Conservation (phyloP, 2,113 vertebrate species). For the Gorsachius goisagi region DNA sequence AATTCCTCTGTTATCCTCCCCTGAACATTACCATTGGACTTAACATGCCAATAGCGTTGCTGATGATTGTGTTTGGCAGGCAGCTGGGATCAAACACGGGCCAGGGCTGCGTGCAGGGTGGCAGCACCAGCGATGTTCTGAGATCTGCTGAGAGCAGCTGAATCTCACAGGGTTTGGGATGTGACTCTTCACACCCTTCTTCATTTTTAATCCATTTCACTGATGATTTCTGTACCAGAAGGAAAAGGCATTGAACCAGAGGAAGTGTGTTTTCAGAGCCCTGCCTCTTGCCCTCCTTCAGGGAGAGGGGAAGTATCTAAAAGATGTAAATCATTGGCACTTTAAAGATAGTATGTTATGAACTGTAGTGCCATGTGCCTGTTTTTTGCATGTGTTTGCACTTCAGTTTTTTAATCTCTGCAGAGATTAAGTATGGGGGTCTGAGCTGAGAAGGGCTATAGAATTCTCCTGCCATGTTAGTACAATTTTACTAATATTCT, state of each 20-base stretch:
- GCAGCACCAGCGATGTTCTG: not conserved
- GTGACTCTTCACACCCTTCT: not conserved
- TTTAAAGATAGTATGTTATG: not conserved
- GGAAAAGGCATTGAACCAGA: not conserved
- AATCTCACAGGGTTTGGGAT: not conserved
- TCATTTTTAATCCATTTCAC: not conserved
- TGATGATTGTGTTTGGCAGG: not conserved
- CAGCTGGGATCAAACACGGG: not conserved
- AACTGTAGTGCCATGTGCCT: not conserved
- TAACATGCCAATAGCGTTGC: not conserved
- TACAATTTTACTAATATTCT: not conserved
- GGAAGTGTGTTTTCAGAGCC: not conserved
- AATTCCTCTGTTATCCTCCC: not conserved
- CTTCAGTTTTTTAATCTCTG: not conserved
- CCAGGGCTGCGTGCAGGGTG: not conserved
- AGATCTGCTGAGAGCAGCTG: not conserved
- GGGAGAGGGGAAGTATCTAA: not conserved
- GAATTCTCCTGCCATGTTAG: rapidly evolving
- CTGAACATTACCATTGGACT: not conserved
- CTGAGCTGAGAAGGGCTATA: not conserved
- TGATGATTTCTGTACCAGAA: not conserved
- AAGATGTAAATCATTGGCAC: not conserved
- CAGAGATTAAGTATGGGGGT: not conserved
- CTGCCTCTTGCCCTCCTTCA: not conserved
- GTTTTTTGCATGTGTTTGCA: not conserved